Conservation (phyloP, 2,888 invertebrate genomes). For the Drosophila anceps region DNA sequence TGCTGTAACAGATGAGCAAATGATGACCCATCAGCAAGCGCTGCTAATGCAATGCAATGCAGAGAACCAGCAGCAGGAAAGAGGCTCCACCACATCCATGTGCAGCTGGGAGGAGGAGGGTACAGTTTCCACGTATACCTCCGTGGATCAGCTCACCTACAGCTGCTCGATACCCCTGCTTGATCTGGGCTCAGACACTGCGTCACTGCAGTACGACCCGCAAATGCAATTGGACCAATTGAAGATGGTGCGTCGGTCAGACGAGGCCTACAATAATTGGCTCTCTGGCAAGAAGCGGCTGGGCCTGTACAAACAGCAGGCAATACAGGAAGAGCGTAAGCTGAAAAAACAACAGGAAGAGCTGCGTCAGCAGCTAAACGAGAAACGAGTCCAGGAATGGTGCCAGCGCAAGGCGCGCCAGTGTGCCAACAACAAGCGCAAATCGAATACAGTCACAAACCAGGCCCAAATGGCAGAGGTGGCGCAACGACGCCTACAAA, state of each 20-base stretch:
- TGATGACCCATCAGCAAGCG: background rate
- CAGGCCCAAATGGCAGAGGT: constrained; percentile 7
- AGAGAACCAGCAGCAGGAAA: constrained; percentile 18
- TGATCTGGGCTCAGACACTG: constrained; percentile 75
- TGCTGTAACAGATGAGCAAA: background rate
- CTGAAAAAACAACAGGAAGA: constrained; percentile 51
- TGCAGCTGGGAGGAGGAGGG: constrained; percentile 73
- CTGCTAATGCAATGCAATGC: background rate
- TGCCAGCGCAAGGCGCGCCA: constrained; percentile 63
- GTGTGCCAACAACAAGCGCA: background rate
- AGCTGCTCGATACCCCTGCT: constrained; percentile 75
- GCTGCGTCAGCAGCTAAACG: constrained; percentile 39
- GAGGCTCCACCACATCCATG: constrained; percentile 63
- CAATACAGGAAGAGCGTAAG: constrained; percentile 55
- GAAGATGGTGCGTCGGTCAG: constrained; percentile 54
- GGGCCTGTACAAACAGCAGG: constrained; percentile 58
- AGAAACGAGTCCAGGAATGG: constrained; percentile 79
- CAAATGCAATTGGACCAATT: constrained; percentile 38
- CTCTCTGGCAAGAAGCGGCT: constrained; percentile 79
- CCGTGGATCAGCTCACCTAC: constrained; percentile 29
- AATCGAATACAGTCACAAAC: background rate
- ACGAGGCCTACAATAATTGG: constrained; percentile 83
- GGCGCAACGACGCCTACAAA: constrained; percentile 21
- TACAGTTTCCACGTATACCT: constrained; percentile 15
- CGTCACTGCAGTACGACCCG: constrained; percentile 35